These are phyloP conservation scores for Acronicta aceris DNA, from an alignment of 2,888 invertebrate species.

Conservation along the genomic window DNA sequence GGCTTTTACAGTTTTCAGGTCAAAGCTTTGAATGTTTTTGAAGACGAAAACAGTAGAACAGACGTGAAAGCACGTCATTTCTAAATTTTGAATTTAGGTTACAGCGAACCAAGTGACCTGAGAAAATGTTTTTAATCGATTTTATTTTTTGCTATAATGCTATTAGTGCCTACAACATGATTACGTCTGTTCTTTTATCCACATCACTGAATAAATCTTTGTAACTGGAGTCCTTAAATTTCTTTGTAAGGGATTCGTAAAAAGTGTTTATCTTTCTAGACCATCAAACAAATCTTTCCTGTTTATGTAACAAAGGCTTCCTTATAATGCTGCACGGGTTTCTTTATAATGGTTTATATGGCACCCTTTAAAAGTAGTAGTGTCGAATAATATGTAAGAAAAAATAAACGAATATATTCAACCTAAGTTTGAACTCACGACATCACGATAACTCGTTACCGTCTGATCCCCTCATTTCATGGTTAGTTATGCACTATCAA, in stretches of 20 bases:
- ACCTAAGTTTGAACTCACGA: slow-evolving; percentile 36
- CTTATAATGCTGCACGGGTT: slow-evolving; percentile 24
- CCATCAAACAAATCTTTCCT: slow-evolving; percentile 39
- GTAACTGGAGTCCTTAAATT: slow-evolving; percentile 23
- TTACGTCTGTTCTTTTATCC: slow-evolving; percentile 3
- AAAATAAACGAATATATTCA: slow-evolving; percentile 18
- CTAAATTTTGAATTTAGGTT: not conserved
- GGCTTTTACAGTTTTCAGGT: slow-evolving; percentile 63
- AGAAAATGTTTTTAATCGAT: not conserved
- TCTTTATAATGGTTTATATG: slow-evolving; percentile 33
- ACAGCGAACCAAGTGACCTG: not conserved
- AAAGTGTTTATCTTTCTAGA: slow-evolving; percentile 42
- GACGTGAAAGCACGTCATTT: not conserved
- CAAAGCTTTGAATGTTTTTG: slow-evolving; percentile 66
- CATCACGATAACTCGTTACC: slow-evolving; percentile 43
- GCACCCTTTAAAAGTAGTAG: slow-evolving; percentile 23
- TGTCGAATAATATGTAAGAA: slow-evolving; percentile 16
- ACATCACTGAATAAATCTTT: slow-evolving; percentile 13
- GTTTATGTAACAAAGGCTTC: slow-evolving; percentile 40
- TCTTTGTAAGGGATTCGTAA: slow-evolving; percentile 33
- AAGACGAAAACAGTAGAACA: slow-evolving; percentile 27
- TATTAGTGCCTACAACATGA: not conserved
- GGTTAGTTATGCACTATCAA: slow-evolving; percentile 38
- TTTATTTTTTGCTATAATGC: not conserved
- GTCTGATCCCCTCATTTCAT: slow-evolving; percentile 36